phyloP scores from a whole-genome alignment of 2,113 vertebrate genomes.

The Chiloscyllium plagiosum region DNA sequence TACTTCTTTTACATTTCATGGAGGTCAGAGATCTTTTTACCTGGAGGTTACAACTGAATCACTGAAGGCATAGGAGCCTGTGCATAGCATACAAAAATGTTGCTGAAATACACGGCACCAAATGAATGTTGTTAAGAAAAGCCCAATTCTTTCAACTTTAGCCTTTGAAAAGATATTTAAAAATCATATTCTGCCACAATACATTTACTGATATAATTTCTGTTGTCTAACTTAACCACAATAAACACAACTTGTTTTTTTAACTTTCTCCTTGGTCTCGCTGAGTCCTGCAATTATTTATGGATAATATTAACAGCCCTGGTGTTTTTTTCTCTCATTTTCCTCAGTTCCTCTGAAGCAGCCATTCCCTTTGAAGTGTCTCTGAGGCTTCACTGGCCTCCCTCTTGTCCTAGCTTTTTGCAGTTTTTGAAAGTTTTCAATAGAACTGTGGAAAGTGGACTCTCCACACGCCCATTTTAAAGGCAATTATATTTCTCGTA shows the following conservation, averaged over 20 bases:
- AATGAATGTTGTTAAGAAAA: background rate
- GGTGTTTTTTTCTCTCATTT: background rate
- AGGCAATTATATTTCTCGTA: background rate
- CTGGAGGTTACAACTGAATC: background rate
- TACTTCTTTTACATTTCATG: background rate
- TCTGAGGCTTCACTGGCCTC: background rate
- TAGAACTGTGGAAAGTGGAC: background rate
- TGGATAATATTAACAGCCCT: background rate
- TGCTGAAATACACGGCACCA: background rate
- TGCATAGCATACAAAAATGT: background rate
- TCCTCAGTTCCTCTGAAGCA: background rate
- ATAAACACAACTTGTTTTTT: background rate
- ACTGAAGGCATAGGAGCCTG: background rate
- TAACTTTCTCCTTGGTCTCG: background rate
- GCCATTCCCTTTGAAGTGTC: background rate
- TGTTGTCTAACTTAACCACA: background rate
- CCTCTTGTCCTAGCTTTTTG: background rate
- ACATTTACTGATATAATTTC: background rate
- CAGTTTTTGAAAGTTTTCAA: background rate
- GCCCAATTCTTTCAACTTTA: background rate
- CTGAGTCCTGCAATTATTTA: background rate
- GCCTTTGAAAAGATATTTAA: background rate
- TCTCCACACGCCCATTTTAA: background rate
- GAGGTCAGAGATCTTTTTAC: conserved; percentile 24
- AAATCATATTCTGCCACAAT: background rate